Evolutionary conservation across 2,113 vertebrate species (phyloP).

Genomic region (Cinclus mexicanus): DNA sequence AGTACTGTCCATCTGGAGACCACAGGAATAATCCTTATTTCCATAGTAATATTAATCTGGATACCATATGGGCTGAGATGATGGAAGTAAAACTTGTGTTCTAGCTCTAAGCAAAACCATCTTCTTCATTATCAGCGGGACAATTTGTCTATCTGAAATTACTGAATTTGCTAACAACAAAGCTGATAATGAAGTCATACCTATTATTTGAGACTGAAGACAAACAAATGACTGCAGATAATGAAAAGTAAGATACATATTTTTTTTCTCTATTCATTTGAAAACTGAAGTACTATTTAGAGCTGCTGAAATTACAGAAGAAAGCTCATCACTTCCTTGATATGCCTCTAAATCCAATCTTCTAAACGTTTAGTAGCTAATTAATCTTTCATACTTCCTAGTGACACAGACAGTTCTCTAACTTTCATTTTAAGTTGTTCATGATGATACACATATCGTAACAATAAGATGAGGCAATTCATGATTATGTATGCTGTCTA

Average conservation of each 20-base stretch:
- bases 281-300: neutral
- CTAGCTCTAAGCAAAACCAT: neutral
- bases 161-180: neutral
- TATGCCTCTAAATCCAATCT: neutral
- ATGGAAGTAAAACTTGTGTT: neutral
- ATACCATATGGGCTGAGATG: neutral
- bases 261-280: constrained; percentile 7
- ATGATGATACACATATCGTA: neutral
- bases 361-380: neutral
- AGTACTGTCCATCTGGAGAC: neutral
- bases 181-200: neutral
- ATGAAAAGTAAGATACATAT: neutral
- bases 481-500: neutral
- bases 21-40: neutral
- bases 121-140: neutral
- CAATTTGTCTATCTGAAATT: neutral
- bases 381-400: neutral
- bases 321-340: neutral
- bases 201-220: neutral
- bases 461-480: neutral
- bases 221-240: neutral
- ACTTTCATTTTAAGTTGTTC: neutral
- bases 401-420: neutral
- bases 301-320: constrained; percentile 12
- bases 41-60: neutral